phyloP scores from a whole-genome alignment of 2,888 invertebrate species.

The Acleris laterana region DNA sequence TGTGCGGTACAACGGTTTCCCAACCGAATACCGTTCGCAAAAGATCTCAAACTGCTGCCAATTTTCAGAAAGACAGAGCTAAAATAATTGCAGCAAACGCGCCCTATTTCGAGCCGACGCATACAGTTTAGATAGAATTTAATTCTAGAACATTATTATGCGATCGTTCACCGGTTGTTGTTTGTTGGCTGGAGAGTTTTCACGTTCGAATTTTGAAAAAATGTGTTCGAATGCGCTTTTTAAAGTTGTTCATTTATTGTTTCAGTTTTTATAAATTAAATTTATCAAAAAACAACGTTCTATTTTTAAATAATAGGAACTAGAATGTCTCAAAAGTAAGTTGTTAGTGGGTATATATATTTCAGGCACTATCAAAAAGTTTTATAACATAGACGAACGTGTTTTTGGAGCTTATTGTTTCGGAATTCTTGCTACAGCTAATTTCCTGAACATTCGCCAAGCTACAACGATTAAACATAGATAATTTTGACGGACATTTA shows the following conservation, averaged over 20 bases:
- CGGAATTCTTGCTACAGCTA: neutral
- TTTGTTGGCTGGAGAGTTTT: slow-evolving; percentile 45
- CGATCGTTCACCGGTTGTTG: slow-evolving; percentile 56
- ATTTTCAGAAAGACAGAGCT: slow-evolving; percentile 84
- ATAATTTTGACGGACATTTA: slow-evolving; percentile 57
- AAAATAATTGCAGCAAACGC: slow-evolving; percentile 83
- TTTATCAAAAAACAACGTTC: too few species aligned
- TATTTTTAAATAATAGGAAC: neutral
- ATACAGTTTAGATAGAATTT: slow-evolving; percentile 75
- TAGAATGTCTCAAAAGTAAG: too few species aligned
- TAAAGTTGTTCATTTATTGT: too few species aligned
- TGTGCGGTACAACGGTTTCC: slow-evolving; percentile 75
- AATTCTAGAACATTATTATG: slow-evolving; percentile 76
- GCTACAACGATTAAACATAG: slow-evolving; percentile 52
- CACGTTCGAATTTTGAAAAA: slow-evolving; percentile 36
- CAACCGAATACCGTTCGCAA: slow-evolving; percentile 81
- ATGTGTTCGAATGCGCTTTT: neutral
- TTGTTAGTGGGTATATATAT: too few species aligned
- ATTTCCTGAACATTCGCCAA: slow-evolving; percentile 7
- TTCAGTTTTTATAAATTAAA: neutral
- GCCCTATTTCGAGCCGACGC: slow-evolving; percentile 79
- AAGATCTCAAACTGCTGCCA: slow-evolving; percentile 82
- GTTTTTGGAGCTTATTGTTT: neutral
- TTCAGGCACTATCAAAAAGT: too few species aligned
- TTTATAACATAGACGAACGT: too few species aligned